Evolutionary conservation across 2,113 vertebrate genomes (phyloP).

Genomic region (zebrafish (Danio rerio)): DNA sequence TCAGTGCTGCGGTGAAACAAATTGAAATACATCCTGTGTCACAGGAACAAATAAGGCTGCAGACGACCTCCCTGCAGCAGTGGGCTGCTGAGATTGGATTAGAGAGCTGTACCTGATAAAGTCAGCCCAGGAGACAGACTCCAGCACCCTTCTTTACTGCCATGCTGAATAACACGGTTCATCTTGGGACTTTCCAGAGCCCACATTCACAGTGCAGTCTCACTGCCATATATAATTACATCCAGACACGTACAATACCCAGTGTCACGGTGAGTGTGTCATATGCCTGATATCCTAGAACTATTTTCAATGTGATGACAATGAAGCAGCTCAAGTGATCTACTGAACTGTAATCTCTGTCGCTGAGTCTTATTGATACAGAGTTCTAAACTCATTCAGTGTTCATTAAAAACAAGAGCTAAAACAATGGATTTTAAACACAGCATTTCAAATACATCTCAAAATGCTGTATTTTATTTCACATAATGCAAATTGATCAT

Average conservation of each 20-base stretch:
- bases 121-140: slow-evolving; percentile 6
- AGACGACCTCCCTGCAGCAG: slow-evolving; percentile 29
- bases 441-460: no score
- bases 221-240: slow-evolving; percentile 19
- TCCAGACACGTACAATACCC: not conserved
- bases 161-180: slow-evolving; percentile 36
- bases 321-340: not conserved
- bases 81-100: slow-evolving; percentile 44
- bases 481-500: no score
- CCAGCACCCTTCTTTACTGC: slow-evolving; percentile 12
- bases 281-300: slow-evolving; percentile 24
- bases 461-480: no score
- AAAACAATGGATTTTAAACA: no score
- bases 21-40: slow-evolving; percentile 21
- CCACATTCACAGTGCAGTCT: slow-evolving; percentile 9
- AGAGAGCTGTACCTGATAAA: slow-evolving; percentile 27
- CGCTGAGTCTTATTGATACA: not conserved
- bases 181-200: slow-evolving; percentile 38
- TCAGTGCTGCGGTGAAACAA: slow-evolving; percentile 24
- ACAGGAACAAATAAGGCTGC: slow-evolving; percentile 28
- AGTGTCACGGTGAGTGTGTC: slow-evolving; percentile 8
- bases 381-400: not conserved
- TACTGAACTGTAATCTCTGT: not conserved
- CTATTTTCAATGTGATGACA: not conserved
- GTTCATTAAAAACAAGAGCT: not conserved